phyloP scores from a whole-genome alignment of 1,140 invertebrate species.

The Calliphora vicina region DNA sequence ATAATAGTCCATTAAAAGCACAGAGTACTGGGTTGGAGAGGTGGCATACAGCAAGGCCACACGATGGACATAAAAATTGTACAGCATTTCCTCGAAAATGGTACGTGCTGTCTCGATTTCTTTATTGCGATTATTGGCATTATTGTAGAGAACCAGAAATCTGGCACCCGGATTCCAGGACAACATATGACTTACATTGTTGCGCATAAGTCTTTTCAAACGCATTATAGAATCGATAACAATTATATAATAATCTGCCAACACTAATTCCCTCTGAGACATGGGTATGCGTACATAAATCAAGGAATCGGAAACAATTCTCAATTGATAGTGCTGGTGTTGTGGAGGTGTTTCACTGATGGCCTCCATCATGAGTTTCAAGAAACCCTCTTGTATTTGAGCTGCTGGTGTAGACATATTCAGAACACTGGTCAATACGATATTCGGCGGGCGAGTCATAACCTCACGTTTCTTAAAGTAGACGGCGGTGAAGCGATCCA shows the following conservation, averaged over 20 bases:
- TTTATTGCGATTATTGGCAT: constrained; percentile 33
- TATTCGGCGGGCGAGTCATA: constrained; percentile 51
- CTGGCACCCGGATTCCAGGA: constrained; percentile 60
- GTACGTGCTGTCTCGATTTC: constrained; percentile 42
- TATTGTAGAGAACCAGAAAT: constrained; percentile 56
- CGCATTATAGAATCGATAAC: constrained; percentile 46
- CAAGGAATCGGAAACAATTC: constrained; percentile 47
- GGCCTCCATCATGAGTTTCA: constrained; percentile 48
- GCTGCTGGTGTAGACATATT: constrained; percentile 53
- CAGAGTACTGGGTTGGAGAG: constrained; percentile 46
- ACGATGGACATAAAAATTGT: constrained; percentile 53
- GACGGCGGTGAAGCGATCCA: constrained; percentile 52
- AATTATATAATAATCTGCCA: constrained; percentile 55
- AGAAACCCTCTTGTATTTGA: constrained; percentile 51
- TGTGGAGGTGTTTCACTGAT: constrained; percentile 35
- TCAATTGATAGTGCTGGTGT: constrained; percentile 45
- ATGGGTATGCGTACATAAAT: background rate
- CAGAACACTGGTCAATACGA: constrained; percentile 48
- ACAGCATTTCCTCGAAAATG: constrained; percentile 50
- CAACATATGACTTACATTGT: constrained; percentile 42
- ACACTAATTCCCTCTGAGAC: constrained; percentile 40
- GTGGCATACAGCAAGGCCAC: constrained; percentile 54
- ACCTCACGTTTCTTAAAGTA: constrained; percentile 50
- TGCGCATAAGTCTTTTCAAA: constrained; percentile 42
- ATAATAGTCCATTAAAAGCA: constrained; percentile 57